Evolutionary conservation across 2,888 invertebrate species (phyloP), one percentile per base, ranked within the genome.

Genomic region (Noctua pronuba): DNA sequence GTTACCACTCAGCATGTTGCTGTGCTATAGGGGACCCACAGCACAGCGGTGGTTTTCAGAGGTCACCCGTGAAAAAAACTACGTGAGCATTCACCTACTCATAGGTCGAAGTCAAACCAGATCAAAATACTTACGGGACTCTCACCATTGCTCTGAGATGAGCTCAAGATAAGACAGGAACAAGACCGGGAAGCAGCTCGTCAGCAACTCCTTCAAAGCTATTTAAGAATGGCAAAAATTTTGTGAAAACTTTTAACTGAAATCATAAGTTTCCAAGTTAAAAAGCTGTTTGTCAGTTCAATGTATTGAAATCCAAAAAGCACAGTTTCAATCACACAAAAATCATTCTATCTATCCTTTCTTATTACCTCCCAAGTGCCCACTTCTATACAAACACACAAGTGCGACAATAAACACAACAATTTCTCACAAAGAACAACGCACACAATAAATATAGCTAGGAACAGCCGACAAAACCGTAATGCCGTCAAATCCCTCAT

Each of bases 401-500:
- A 65, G 38, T 44, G 24, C 31, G 66, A 64, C 44, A 62, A 66
- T 62, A 70, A 38, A 16, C 75, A 75, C 18, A 31, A 31, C 28
- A 18, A 31, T 80, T 75, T 73, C 41, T 75, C 70, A 79, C 38
- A 62, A 76, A 82, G 55, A 62, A 84, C 68, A 75, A 75, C 65
- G 18, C 62, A 60, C 46, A 74, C 86, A 79, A 80, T 80, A 86
- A 84, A 87, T 78, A 84, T 55, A 80, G 38, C 41, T 49, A 69
- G 66, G 41, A 77, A 74, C 78, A 82, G 71, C 68, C 64, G 72
- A 81, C 79, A 82, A 76, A 72, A 76, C 70, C 73, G 65, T 82
- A 81, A 86, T 71, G 62, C 85, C 69, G 64, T 77, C 74, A 85
- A 86, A 87, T 85, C 86, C 81, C 85, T 86, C 81, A 88, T 87